Evolutionary conservation across 1,140 invertebrate genomes (phyloP).

Genomic region (Paramacrobiotus metropolitanus): DNA sequence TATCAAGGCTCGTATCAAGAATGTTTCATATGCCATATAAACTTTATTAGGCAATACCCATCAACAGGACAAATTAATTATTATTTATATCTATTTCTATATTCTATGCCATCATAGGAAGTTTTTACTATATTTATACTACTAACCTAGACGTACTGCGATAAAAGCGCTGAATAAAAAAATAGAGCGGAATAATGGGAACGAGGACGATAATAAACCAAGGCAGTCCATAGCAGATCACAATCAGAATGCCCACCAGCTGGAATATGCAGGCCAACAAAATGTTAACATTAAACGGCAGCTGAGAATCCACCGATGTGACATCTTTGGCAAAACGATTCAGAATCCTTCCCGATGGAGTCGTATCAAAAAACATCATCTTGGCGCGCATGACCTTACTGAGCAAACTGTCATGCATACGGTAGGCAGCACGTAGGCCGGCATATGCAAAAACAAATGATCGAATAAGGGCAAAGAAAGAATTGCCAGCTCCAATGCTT

Average conservation of each 20-base stretch:
- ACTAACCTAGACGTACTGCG: too few relatives aligned
- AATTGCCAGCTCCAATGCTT: slow-evolving; percentile 48
- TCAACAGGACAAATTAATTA: too few relatives aligned
- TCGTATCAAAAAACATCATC: slow-evolving; percentile 64
- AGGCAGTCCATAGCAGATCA: slow-evolving; percentile 70
- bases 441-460: slow-evolving; percentile 91
- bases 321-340: slow-evolving; percentile 88
- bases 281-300: slow-evolving; percentile 89
- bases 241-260: slow-evolving; percentile 43
- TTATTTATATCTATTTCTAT: too few relatives aligned
- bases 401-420: slow-evolving; percentile 51
- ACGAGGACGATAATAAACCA: slow-evolving; percentile 54
- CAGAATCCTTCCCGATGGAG: slow-evolving; percentile 67
- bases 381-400: slow-evolving; percentile 44
- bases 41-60: too few relatives aligned
- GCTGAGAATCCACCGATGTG: slow-evolving; percentile 70
- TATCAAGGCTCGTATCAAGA: too few relatives aligned
- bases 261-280: slow-evolving; percentile 64
- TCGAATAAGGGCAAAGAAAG: slow-evolving; percentile 59
- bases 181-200: slow-evolving; percentile 55
- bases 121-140: too few relatives aligned
- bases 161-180: slow-evolving; percentile 39
- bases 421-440: slow-evolving; percentile 61
- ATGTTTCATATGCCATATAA: too few relatives aligned
- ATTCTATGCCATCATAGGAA: too few relatives aligned